phyloP scores from a whole-genome alignment of 2,888 invertebrate species.

The Disparrhopalites patrizii region DNA sequence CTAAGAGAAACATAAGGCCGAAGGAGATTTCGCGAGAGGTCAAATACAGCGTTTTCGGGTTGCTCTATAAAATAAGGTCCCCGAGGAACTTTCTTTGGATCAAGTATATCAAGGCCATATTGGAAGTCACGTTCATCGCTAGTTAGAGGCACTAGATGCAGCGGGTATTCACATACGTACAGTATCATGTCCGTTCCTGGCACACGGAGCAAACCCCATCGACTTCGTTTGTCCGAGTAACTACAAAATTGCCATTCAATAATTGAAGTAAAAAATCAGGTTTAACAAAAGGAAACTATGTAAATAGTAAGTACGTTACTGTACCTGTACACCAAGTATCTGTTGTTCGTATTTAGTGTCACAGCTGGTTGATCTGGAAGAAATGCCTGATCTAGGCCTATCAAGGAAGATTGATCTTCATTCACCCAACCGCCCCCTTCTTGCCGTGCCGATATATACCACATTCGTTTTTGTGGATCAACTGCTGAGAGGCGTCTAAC shows the following conservation, averaged over 20 bases:
- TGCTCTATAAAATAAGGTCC: constrained; percentile 87
- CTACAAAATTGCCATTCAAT: constrained; percentile 47
- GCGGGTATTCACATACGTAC: constrained; percentile 84
- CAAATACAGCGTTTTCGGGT: constrained; percentile 77
- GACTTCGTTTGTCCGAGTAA: constrained; percentile 62
- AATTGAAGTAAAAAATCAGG: neutral
- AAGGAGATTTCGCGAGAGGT: constrained; percentile 65
- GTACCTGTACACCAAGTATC: constrained; percentile 75
- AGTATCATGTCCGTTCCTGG: constrained; percentile 70
- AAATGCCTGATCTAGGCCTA: constrained; percentile 76
- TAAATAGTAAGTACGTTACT: too few species aligned
- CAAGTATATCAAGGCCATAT: constrained; percentile 77
- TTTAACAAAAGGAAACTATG: constrained; percentile 24
- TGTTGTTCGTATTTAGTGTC: constrained; percentile 57
- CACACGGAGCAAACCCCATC: constrained; percentile 81
- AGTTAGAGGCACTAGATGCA: constrained; percentile 66
- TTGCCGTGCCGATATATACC: constrained; percentile 68
- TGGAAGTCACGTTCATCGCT: constrained; percentile 69
- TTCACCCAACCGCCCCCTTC: constrained; percentile 74
- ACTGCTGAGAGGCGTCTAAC: constrained; percentile 72
- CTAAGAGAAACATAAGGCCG: constrained; percentile 70
- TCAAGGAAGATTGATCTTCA: constrained; percentile 71
- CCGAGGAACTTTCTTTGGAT: constrained; percentile 74
- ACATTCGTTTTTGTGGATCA: constrained; percentile 79
- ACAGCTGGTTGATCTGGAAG: constrained; percentile 56